Base-by-base conservation (phyloP, 2,888 invertebrate genomes). In the Drosophila acutilabella region DNA sequence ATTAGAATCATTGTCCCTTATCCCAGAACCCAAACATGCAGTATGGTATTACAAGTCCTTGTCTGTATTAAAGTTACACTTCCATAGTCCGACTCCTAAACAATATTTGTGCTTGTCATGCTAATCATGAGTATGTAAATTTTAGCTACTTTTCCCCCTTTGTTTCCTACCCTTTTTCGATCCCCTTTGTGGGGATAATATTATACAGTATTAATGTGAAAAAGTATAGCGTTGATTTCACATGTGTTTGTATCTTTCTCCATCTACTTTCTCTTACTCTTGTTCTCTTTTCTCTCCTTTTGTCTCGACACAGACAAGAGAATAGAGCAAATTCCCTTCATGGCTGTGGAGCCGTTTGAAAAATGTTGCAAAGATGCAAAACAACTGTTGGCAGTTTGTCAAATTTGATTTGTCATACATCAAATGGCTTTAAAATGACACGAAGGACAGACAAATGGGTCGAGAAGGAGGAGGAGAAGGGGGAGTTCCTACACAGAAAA, bases 311-410 rank as follows among this genome's bases (percentile, higher is more conserved):
- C 45, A 47, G 45, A 57, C 56, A 57, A 45, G 48, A 42, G 57
- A 44, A 54, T 41, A 18, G 44, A 10, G 18, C 18, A 62, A 23
- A 47, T 64, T 40, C 51, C 50, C 13, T 8, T 18, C 16, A 16
- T 36, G 13, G 36, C 11, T 33, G 58, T 18, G 54, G 44, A 61
- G 65, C 73, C 66, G 81, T 67, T 56, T 88, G 83, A 87, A 88
- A 84, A 86, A 89, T 89, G 89, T 60, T 74, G 65, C 73, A 87
- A 85, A 85, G 78, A 85, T 85, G 88, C 88, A 89, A 85, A 85
- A 89, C 81, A 85, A 89, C 88, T 81, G 85, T 83, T 89, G 89
- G 85, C 85, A 86, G 89, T 87, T 86, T 88, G 89, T 86, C 85
- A 86, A 89, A 86, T 86, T 86, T 86, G 85, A 86, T 86, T 86